A percentile compares a stretch with the other conserved stretches of the same genome.
These are phyloP conservation scores for Neosalanx taihuensis DNA, from an alignment of 2,797 vertebrate species.

Conservation along the genomic window DNA sequence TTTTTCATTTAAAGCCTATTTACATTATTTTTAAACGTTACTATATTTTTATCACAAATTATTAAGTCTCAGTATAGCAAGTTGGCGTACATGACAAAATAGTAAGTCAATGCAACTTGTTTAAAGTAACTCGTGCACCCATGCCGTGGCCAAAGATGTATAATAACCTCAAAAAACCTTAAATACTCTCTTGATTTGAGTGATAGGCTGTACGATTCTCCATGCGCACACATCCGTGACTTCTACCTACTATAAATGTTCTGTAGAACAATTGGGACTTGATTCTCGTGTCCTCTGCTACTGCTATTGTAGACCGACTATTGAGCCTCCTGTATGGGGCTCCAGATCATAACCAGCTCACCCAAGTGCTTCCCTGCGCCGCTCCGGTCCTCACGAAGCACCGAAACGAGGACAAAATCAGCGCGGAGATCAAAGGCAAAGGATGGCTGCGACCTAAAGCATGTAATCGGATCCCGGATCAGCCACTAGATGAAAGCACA, in stretches of 20 bases:
- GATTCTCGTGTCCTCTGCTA: slow-evolving; percentile 20
- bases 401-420: slow-evolving; percentile 72
- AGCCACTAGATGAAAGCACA: slow-evolving; percentile 78
- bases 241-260: slow-evolving; percentile 45
- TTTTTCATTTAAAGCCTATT: no score
- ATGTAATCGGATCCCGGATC: slow-evolving; percentile 86
- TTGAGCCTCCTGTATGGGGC: slow-evolving; percentile 48
- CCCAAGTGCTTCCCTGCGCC: slow-evolving; percentile 60
- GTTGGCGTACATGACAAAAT: no score
- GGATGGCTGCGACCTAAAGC: slow-evolving; percentile 73
- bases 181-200: not conserved
- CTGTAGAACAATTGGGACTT: no score
- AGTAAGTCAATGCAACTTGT: no score
- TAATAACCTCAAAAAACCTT: not conserved
- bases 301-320: slow-evolving; percentile 35
- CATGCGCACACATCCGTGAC: not conserved
- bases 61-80: no score
- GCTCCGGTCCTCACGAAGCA: slow-evolving; percentile 73
- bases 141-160: no score
- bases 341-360: slow-evolving; percentile 57
- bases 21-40: no score
- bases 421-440: slow-evolving; percentile 87
- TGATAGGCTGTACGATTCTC: not conserved
- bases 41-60: no score
- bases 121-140: no score